Percentiles rank a stretch among this genome's conserved stretches.
These are phyloP conservation scores for Narcine bancroftii DNA, from an alignment of 2,113 vertebrate species.

Conservation along the genomic window DNA sequence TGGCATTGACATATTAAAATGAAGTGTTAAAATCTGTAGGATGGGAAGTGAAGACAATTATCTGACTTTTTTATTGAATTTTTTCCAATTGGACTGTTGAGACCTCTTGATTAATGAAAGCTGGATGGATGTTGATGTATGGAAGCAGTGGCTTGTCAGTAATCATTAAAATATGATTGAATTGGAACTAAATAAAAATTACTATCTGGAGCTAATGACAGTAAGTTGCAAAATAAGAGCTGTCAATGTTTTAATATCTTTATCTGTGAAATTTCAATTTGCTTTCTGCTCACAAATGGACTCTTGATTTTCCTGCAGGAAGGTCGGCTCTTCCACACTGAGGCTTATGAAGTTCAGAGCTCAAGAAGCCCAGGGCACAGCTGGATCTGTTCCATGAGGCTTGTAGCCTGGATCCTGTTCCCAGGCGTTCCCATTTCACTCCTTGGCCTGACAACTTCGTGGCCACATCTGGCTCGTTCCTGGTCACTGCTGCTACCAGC, in stretches of 20 bases:
- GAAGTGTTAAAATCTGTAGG: constrained; percentile 28
- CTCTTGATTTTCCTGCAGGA: not conserved
- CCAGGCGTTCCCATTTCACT: too few species aligned
- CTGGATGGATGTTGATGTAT: constrained; percentile 16
- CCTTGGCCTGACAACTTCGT: too few species aligned
- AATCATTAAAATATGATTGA: constrained; percentile 33
- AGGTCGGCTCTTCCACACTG: not conserved
- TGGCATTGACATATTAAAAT: constrained; percentile 12
- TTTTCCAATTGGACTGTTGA: constrained; percentile 34
- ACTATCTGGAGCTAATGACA: not conserved
- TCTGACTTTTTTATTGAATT: constrained; percentile 19
- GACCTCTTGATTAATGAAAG: constrained; percentile 32
- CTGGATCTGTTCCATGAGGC: too few species aligned
- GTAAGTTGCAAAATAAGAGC: not conserved
- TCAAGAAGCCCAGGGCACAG: too few species aligned
- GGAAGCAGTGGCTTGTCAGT: constrained; percentile 14
- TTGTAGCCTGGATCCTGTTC: too few species aligned
- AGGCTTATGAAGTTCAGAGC: too few species aligned
- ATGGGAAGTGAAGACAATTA: not conserved
- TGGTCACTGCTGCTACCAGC: too few species aligned
- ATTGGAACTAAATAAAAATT: constrained; percentile 14
- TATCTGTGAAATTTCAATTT: constrained; percentile 27
- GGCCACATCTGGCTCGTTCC: too few species aligned
- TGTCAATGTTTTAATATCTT: constrained; percentile 21
- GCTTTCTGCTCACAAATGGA: not conserved